Conservation (phyloP, 2,113 vertebrate species). For the Hypanus sabinus region DNA sequence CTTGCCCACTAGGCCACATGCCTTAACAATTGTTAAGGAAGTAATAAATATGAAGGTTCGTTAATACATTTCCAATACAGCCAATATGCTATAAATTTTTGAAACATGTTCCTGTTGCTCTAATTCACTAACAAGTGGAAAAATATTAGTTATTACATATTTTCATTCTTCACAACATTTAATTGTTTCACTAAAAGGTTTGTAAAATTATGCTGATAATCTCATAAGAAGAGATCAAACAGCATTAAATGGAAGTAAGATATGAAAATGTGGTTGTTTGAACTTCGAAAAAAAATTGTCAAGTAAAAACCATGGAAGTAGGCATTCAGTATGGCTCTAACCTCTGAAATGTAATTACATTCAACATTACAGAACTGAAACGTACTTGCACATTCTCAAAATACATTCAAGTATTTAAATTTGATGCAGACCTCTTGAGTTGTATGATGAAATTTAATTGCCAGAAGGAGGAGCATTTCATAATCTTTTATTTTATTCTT, state of each 20-base stretch:
- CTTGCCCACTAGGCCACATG: too few species aligned
- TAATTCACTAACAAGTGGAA: background rate
- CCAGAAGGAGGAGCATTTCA: constrained; percentile 63
- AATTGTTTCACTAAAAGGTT: background rate
- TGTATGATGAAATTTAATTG: constrained; percentile 65
- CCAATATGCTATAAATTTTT: background rate
- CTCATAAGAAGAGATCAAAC: background rate
- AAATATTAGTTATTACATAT: background rate
- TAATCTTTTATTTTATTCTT: constrained; percentile 62
- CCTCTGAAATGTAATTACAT: background rate
- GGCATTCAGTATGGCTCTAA: background rate
- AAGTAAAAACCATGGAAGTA: background rate
- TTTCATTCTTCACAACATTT: background rate
- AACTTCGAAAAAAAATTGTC: background rate
- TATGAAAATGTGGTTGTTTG: background rate
- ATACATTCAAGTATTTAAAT: background rate
- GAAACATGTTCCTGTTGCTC: background rate
- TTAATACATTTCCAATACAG: background rate
- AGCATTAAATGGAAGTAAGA: background rate
- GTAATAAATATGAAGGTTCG: background rate
- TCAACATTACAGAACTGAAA: background rate
- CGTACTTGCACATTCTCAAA: too few species aligned
- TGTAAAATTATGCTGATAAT: background rate
- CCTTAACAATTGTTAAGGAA: background rate
- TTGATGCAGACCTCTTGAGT: constrained; percentile 60